These are phyloP conservation scores for Pogonophryne albipinna DNA, from an alignment of 2,797 vertebrate genomes.

Conservation along the genomic window DNA sequence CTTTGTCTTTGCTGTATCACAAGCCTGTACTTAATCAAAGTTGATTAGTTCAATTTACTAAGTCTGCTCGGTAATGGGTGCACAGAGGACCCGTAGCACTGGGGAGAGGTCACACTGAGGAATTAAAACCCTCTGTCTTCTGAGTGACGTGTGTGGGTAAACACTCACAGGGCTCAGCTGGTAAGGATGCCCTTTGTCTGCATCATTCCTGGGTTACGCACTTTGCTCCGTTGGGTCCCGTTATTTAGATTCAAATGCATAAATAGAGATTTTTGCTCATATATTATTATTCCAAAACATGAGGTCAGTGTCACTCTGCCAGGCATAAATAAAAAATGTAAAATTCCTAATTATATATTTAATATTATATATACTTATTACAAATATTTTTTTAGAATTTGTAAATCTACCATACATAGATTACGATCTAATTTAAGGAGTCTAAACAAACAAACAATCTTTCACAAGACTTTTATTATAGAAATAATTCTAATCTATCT, in stretches of 20 bases:
- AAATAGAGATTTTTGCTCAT: not conserved
- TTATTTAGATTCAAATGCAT: not conserved
- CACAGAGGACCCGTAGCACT: conserved; percentile 55
- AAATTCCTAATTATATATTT: too few relatives aligned
- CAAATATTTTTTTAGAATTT: too few relatives aligned
- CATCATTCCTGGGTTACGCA: conserved; percentile 2
- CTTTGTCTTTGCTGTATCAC: conserved; percentile 76
- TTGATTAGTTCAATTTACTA: conserved; percentile 83
- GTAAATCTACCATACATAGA: too few relatives aligned
- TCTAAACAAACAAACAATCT: too few relatives aligned
- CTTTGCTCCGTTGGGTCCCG: not conserved
- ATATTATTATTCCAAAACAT: not conserved
- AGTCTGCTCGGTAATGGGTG: conserved; percentile 72
- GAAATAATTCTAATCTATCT: too few relatives aligned
- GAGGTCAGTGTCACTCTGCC: too few relatives aligned
- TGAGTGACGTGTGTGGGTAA: conserved; percentile 57
- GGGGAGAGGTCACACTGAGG: conserved; percentile 68
- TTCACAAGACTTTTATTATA: too few relatives aligned
- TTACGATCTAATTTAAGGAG: too few relatives aligned
- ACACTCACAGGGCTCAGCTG: conserved; percentile 43
- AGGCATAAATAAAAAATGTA: too few relatives aligned
- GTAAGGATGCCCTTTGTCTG: conserved; percentile 19
- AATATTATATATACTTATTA: too few relatives aligned
- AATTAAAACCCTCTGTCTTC: conserved; percentile 38
- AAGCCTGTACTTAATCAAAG: conserved; percentile 83